phyloP scores from a whole-genome alignment of 2,888 invertebrate genomes.

The Cerastis leucographa region DNA sequence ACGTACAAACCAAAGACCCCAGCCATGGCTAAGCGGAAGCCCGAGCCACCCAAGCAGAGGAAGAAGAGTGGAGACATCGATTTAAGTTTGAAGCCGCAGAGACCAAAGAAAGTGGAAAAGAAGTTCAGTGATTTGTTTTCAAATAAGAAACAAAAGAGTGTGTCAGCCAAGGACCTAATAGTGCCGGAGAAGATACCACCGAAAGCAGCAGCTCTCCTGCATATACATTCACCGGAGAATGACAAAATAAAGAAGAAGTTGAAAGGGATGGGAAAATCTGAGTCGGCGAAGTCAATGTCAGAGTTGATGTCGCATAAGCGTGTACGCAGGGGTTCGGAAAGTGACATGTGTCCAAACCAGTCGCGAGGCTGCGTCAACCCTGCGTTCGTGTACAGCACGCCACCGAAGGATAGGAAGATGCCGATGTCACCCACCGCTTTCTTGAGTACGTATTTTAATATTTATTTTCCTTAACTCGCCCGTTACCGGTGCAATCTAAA shows the following conservation, averaged over 20 bases:
- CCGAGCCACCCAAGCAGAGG: slow-evolving; percentile 79
- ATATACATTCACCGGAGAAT: slow-evolving; percentile 88
- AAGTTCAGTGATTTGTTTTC: slow-evolving; percentile 88
- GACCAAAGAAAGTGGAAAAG: slow-evolving; percentile 84
- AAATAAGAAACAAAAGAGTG: slow-evolving; percentile 87
- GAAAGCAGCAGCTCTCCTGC: slow-evolving; percentile 91
- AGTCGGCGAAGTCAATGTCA: slow-evolving; percentile 83
- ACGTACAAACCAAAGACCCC: slow-evolving; percentile 88
- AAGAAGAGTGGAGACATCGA: slow-evolving; percentile 87
- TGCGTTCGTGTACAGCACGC: slow-evolving; percentile 89
- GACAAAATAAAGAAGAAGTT: slow-evolving; percentile 83
- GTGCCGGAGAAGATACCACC: slow-evolving; percentile 90
- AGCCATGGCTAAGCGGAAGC: slow-evolving; percentile 85
- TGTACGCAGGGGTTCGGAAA: slow-evolving; percentile 86
- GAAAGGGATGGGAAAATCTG: slow-evolving; percentile 84
- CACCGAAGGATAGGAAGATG: slow-evolving; percentile 87
- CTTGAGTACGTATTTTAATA: slow-evolving; percentile 84
- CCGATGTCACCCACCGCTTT: slow-evolving; percentile 86
- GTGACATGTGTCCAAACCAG: slow-evolving; percentile 82
- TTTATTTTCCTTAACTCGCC: slow-evolving; percentile 42
- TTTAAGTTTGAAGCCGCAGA: slow-evolving; percentile 83
- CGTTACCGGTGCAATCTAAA: slow-evolving; percentile 34
- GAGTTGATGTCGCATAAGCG: slow-evolving; percentile 79
- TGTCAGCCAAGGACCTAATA: slow-evolving; percentile 84
- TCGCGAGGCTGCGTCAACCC: slow-evolving; percentile 85